A percentile compares a stretch with the other conserved stretches of the same genome.
Conservation (phyloP, 1,140 invertebrate genomes). For the Philaenus spumarius region DNA sequence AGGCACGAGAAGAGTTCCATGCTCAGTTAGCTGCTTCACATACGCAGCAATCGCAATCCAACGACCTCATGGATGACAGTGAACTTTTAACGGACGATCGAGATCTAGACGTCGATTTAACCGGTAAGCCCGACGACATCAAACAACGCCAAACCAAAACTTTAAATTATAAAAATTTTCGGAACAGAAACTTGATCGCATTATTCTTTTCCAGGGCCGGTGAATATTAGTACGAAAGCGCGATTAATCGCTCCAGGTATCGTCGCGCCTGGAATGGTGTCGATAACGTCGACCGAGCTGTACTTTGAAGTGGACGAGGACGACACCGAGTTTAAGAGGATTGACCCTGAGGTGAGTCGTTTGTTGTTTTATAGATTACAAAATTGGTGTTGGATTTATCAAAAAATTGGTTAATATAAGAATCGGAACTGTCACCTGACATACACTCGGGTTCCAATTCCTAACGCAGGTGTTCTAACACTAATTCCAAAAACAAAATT, state of each 20-base stretch:
- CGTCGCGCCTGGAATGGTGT: conserved; percentile 89
- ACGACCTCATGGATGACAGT: conserved; percentile 83
- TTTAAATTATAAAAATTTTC: too few species aligned
- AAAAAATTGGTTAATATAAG: too few species aligned
- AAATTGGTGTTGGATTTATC: too few species aligned
- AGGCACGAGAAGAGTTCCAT: conserved; percentile 90
- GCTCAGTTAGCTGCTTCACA: conserved; percentile 68
- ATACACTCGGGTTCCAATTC: too few species aligned
- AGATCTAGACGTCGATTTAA: conserved; percentile 86
- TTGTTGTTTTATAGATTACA: too few species aligned
- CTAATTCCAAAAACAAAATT: too few species aligned
- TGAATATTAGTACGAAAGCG: conserved; percentile 93
- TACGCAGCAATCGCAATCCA: conserved; percentile 61
- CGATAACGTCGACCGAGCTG: conserved; percentile 94
- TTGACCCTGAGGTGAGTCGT: conserved; percentile 89
- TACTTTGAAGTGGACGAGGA: conserved; percentile 99
- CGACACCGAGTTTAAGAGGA: conserved; percentile 87
- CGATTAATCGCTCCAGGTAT: conserved; percentile 86
- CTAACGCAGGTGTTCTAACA: too few species aligned
- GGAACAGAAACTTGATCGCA: neutral
- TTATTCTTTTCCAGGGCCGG: conserved; percentile 60
- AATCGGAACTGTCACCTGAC: too few species aligned
- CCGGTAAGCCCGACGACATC: conserved; percentile 64
- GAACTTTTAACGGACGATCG: conserved; percentile 87
- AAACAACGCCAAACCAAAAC: too few species aligned